Conservation (phyloP, 2,888 invertebrate genomes). For the Thelaira solivaga region DNA sequence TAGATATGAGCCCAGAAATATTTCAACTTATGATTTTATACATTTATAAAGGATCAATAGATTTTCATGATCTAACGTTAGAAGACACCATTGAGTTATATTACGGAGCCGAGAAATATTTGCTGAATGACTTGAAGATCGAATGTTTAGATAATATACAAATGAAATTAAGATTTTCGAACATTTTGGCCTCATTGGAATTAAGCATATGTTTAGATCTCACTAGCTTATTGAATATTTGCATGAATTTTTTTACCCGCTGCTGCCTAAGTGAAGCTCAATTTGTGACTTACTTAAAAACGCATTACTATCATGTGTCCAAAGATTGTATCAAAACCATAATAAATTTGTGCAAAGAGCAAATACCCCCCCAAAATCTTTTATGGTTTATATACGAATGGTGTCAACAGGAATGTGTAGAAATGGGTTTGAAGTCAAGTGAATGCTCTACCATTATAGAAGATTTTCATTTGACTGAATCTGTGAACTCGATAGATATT, state of each 20-base stretch:
- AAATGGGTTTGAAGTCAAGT: conserved; percentile 66
- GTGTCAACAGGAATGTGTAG: conserved; percentile 74
- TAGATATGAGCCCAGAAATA: conserved; percentile 76
- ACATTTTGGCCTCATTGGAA: conserved; percentile 75
- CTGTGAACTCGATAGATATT: neutral
- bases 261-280: conserved; percentile 73
- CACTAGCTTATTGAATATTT: conserved; percentile 70
- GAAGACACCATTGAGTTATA: conserved; percentile 75
- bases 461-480: conserved; percentile 66
- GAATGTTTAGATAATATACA: conserved; percentile 71
- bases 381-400: conserved; percentile 75
- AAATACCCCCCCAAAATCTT: conserved; percentile 69
- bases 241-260: conserved; percentile 73
- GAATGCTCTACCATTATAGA: conserved; percentile 68
- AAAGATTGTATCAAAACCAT: conserved; percentile 75
- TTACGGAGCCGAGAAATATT: conserved; percentile 76
- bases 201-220: conserved; percentile 74
- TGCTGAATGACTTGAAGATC: conserved; percentile 71
- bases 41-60: conserved; percentile 72
- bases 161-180: conserved; percentile 72
- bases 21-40: conserved; percentile 76
- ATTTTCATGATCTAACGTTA: conserved; percentile 69
- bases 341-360: conserved; percentile 68
- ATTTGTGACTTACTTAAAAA: conserved; percentile 71
- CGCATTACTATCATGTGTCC: conserved; percentile 74